Percentiles rank a stretch among this genome's conserved stretches.
Conservation (phyloP, 2,113 vertebrate species). For the Cichladusa arquata region DNA sequence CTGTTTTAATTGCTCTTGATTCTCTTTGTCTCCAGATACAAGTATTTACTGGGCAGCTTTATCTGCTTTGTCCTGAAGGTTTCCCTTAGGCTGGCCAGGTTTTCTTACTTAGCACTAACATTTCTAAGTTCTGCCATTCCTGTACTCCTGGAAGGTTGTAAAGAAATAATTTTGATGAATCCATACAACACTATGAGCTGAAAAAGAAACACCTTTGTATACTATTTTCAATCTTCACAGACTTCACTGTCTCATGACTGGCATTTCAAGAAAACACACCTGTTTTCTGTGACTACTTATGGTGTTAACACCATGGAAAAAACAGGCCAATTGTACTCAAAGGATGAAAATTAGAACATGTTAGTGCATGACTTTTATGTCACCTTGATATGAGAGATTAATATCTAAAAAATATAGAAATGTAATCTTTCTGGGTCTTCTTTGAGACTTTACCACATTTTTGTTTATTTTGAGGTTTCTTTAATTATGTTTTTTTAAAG, state of each 20-base stretch:
- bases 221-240: background rate
- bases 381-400: background rate
- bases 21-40: background rate
- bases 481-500: background rate
- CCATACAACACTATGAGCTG: background rate
- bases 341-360: background rate
- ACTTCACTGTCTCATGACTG: background rate
- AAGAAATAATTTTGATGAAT: background rate
- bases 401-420: background rate
- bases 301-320: background rate
- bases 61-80: background rate
- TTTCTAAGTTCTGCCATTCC: background rate
- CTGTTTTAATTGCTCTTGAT: slow-evolving; percentile 16
- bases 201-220: background rate
- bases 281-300: background rate
- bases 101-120: background rate
- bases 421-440: background rate
- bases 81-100: background rate
- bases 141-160: background rate
- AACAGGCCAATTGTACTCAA: background rate
- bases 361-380: background rate
- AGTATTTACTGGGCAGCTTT: background rate
- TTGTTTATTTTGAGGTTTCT: background rate
- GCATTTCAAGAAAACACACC: background rate
- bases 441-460: background rate